Evolutionary conservation across 2,888 invertebrate genomes (phyloP), one percentile per base, ranked within the genome.

Genomic region (Xestoiulus laeticollis): DNA sequence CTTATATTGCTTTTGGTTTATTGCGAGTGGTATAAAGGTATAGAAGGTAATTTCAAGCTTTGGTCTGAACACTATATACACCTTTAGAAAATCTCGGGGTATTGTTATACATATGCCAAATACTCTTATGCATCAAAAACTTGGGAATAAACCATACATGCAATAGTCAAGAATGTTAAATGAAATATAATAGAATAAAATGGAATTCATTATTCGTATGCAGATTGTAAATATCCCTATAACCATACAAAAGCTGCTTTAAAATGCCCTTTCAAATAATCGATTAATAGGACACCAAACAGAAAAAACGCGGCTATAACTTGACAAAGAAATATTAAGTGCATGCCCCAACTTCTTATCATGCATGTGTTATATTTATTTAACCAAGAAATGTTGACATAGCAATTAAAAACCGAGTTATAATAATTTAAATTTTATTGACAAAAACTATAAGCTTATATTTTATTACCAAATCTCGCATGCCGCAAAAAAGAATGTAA

Each of bases 1-100:
- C 26, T 68, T 68, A 68, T 68, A 68, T 68, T 68, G 68, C 68
- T 26, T 68, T 68, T 68, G 26, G 68, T 68, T 68, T 68, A 68
- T 68, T 68, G 68, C 68, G 6, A 68, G 68, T 26, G 26, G 68
- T 68, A 10, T 68, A 68, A 68, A 12, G 26, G 22, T 12, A 16
- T 48, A 26, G 26, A 26, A 68, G 68, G 26, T 68, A 68, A 68
- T 68, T 68, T 68, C 68, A 26, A 26, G 26, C 59, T 22, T 22
- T 59, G 48, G 68, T 26, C 26, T 14, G 26, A 6, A 26, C n/a
- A 68, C 68, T 68, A n/a, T n/a, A 68, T 26, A 68, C 10, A 43
- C 68, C 68, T 26, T 68, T 68, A 68, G 68, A 68, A 68, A 68
- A 68, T 68, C 10, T 26, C 26, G 1, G 3, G 68, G 26, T 26